phyloP scores from a whole-genome alignment of 53 echinoderm and acorn worm genomes.

The Echinometra lucunter region DNA sequence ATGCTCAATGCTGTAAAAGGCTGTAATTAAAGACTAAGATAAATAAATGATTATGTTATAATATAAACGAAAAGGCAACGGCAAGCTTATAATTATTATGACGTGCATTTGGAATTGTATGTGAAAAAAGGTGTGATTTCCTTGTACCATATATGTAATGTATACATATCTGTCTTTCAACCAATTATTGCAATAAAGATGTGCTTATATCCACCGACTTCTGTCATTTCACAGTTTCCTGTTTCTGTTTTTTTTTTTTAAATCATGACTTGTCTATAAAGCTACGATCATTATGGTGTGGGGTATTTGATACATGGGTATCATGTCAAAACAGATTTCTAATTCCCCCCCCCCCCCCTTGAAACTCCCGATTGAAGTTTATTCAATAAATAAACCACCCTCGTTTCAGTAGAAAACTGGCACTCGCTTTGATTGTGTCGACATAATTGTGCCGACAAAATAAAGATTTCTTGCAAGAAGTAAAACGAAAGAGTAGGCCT shows the following conservation, averaged over 20 bases:
- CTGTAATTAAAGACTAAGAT: background rate
- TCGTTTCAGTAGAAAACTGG: too few relatives aligned
- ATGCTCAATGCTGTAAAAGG: background rate
- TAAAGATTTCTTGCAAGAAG: background rate
- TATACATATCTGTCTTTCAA: conserved; percentile 14
- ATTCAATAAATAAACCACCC: too few relatives aligned
- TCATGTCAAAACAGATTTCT: too few relatives aligned
- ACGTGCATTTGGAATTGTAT: background rate
- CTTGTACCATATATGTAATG: conserved; percentile 10
- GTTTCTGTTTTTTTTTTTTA: background rate
- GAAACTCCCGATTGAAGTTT: too few relatives aligned
- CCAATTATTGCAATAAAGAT: background rate
- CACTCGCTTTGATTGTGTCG: background rate
- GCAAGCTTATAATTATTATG: background rate
- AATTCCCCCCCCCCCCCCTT: too few relatives aligned
- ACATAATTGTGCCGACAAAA: background rate
- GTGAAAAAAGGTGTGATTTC: background rate
- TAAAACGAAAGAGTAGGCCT: too few relatives aligned
- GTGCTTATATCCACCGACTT: background rate
- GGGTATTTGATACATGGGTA: too few relatives aligned
- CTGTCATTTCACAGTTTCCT: background rate
- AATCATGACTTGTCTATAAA: too few relatives aligned
- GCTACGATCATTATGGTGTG: too few relatives aligned
- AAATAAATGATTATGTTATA: background rate
- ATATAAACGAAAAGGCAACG: background rate